Evolutionary conservation across 2,888 invertebrate species (phyloP).

Genomic region (Eubasilissa splendida): DNA sequence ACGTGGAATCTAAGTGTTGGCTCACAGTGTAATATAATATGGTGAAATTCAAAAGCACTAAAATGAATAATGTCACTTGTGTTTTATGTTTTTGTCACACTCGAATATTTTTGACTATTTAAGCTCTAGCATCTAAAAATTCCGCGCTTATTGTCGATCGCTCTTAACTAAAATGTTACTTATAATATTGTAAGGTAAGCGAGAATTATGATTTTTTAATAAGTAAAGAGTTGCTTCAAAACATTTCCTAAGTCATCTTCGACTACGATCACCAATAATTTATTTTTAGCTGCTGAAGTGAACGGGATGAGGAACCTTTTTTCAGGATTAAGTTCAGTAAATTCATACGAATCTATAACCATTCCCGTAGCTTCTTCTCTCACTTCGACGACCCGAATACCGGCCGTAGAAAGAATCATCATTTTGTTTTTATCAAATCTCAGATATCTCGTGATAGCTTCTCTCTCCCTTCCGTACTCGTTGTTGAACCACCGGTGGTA

Average conservation of each 20-base stretch:
- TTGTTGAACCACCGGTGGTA: conserved; percentile 77
- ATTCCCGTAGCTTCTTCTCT: conserved; percentile 75
- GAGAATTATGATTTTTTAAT: conserved; percentile 62
- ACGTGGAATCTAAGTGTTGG: conserved; percentile 35
- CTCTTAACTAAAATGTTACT: conserved; percentile 54
- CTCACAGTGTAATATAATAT: conserved; percentile 18
- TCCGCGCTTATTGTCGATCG: conserved; percentile 58
- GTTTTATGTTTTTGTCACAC: conserved; percentile 16
- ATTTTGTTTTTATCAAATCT: conserved; percentile 74
- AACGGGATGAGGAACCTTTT: conserved; percentile 74
- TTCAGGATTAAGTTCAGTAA: conserved; percentile 73
- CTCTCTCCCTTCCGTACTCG: conserved; percentile 72
- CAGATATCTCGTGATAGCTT: conserved; percentile 71
- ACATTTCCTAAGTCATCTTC: conserved; percentile 81
- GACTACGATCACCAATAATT: conserved; percentile 75
- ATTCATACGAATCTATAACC: conserved; percentile 77
- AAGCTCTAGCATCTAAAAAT: conserved; percentile 57
- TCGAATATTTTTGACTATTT: conserved; percentile 40
- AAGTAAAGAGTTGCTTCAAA: conserved; percentile 76
- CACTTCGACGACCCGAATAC: conserved; percentile 79
- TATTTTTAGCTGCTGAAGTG: conserved; percentile 69
- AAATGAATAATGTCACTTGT: conserved; percentile 26
- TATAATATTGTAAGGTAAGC: conserved; percentile 51
- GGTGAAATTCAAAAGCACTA: conserved; percentile 42
- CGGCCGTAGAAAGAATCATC: conserved; percentile 76